Evolutionary conservation across 2,797 vertebrate species (phyloP).

Genomic region (Champsocephalus gunnari): DNA sequence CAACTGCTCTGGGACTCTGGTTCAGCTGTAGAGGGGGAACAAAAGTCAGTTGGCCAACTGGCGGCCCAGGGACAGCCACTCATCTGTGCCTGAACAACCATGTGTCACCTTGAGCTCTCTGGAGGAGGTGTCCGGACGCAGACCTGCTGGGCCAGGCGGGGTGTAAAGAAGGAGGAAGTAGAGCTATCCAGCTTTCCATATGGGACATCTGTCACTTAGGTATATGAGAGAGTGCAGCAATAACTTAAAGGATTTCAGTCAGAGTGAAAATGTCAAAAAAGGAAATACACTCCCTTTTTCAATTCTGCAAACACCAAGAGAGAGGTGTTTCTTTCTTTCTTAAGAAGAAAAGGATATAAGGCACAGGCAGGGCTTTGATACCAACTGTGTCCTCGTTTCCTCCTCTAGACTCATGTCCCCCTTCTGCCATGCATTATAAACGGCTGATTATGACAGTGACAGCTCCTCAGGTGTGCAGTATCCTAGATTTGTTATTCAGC

Average conservation of each 20-base stretch:
- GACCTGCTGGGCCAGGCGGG: conserved; percentile 73
- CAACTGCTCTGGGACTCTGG: conserved; percentile 33
- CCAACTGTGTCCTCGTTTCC: conserved; percentile 73
- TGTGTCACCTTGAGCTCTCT: conserved; percentile 81
- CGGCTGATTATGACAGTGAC: conserved; percentile 81
- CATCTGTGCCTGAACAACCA: conserved; percentile 66
- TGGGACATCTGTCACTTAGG: conserved; percentile 55
- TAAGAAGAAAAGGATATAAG: conserved; percentile 65
- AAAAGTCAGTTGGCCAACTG: conserved; percentile 44
- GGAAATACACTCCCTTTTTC: conserved; percentile 25
- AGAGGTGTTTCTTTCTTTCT: conserved; percentile 15
- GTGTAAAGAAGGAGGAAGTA: conserved; percentile 63
- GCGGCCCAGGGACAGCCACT: conserved; percentile 52
- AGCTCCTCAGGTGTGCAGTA: conserved; percentile 81
- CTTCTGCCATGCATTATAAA: conserved; percentile 80
- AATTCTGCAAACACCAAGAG: conserved; percentile 38
- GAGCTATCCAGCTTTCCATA: conserved; percentile 48
- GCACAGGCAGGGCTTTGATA: conserved; percentile 71
- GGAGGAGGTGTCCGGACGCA: conserved; percentile 70
- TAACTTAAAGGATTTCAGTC: conserved; percentile 34
- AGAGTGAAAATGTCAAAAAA: conserved; percentile 19
- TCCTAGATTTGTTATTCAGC: conserved; percentile 81
- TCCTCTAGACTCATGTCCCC: conserved; percentile 68
- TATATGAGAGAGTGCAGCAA: conserved; percentile 28
- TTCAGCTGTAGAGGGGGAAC: conserved; percentile 28